A percentile compares a stretch with the other conserved stretches of the same genome.
Evolutionary conservation across 2,113 vertebrate species (phyloP).

Genomic region (Tenrec ecaudatus): DNA sequence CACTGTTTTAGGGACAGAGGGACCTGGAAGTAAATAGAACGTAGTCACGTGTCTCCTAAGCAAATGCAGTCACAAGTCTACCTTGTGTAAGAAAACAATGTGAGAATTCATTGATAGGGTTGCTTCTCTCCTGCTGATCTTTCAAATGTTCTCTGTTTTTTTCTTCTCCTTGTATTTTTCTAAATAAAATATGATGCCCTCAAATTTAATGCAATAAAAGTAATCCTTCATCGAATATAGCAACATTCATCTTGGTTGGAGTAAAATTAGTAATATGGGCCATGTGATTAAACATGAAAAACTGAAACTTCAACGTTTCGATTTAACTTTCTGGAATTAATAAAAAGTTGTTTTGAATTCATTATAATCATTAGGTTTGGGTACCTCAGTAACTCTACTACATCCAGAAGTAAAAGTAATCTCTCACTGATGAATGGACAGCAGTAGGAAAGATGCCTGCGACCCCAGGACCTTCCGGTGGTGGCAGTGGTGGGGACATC

Average conservation of each 20-base stretch:
- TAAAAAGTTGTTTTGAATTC: neutral
- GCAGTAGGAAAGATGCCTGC: too few relatives aligned
- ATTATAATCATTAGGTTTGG: neutral
- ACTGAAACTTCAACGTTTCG: neutral
- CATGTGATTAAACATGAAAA: neutral
- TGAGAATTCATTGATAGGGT: neutral
- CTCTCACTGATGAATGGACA: slow-evolving; percentile 2
- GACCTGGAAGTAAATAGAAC: neutral
- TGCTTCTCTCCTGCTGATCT: neutral
- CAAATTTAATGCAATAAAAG: neutral
- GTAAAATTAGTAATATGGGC: too few relatives aligned
- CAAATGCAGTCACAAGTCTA: neutral
- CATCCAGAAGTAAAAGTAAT: neutral
- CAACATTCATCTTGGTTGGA: neutral
- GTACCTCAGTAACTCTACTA: neutral
- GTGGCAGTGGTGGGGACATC: too few relatives aligned
- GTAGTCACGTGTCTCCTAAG: neutral
- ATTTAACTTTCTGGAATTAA: neutral
- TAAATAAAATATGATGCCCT: neutral
- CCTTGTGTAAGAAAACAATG: neutral
- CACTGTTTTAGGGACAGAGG: neutral
- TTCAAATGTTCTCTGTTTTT: neutral
- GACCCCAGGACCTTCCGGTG: too few relatives aligned
- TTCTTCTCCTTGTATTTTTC: neutral
- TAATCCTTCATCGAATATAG: neutral